Evolutionary conservation across 1,140 invertebrate genomes (phyloP).

Genomic region (Hyposmocoma kahamanoa): DNA sequence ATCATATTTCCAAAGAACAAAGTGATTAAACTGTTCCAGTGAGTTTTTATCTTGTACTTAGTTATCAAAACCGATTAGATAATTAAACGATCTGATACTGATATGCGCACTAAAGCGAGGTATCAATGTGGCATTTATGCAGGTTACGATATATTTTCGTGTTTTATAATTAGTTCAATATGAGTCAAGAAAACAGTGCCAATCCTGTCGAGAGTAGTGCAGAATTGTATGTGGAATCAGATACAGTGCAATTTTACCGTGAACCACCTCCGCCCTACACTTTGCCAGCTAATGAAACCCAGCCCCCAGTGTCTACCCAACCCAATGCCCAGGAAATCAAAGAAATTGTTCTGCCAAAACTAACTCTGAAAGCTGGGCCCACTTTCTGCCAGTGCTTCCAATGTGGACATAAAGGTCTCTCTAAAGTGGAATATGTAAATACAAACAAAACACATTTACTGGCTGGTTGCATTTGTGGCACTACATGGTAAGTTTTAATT

Average conservation of each 20-base stretch:
- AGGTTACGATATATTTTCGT: too few species aligned
- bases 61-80: constrained; percentile 7
- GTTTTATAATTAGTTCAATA: too few species aligned
- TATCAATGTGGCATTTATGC: too few species aligned
- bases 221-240: constrained; percentile 22
- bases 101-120: constrained; percentile 17
- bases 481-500: constrained; percentile 48
- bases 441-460: constrained; percentile 52
- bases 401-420: constrained; percentile 39
- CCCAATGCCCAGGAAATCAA: constrained; percentile 38
- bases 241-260: constrained; percentile 12
- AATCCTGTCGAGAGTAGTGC: constrained; percentile 15
- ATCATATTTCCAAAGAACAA: too few species aligned
- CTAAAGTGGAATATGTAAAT: constrained; percentile 46
- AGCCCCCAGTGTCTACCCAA: constrained; percentile 18
- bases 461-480: constrained; percentile 56
- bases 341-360: constrained; percentile 42
- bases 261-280: constrained; percentile 50
- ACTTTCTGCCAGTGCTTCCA: constrained; percentile 34
- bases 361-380: constrained; percentile 32
- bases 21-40: too few species aligned
- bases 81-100: constrained; percentile 25
- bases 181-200: too few species aligned
- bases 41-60: neutral
- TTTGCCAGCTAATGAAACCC: neutral